A percentile compares a stretch with the other conserved stretches of the same genome.
Evolutionary conservation across 2,888 invertebrate species (phyloP).

Genomic region (Augochlorella aurata): DNA sequence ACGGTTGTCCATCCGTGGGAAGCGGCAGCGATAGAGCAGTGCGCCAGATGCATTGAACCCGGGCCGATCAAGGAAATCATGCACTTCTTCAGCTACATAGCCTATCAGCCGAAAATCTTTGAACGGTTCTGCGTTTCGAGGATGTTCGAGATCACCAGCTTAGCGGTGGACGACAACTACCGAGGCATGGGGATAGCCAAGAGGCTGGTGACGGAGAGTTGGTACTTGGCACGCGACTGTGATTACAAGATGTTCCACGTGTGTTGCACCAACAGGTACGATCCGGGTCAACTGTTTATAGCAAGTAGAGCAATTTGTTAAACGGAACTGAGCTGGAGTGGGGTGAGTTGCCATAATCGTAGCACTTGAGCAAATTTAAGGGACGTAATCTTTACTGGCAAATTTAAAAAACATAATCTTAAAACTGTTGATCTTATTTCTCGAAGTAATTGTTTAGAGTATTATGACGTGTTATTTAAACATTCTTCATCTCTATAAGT

Average conservation of each 20-base stretch:
- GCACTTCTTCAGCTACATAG: slow-evolving; percentile 69
- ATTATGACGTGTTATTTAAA: too few relatives aligned
- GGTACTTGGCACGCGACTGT: slow-evolving; percentile 73
- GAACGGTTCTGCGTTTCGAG: slow-evolving; percentile 60
- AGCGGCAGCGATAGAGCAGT: slow-evolving; percentile 28
- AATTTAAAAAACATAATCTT: too few relatives aligned
- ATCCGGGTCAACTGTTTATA: background rate
- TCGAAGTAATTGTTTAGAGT: too few relatives aligned
- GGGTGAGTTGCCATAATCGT: too few relatives aligned
- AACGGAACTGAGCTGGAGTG: too few relatives aligned
- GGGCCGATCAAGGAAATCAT: slow-evolving; percentile 61
- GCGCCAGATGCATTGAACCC: slow-evolving; percentile 62
- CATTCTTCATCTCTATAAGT: too few relatives aligned
- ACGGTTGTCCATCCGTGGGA: slow-evolving; percentile 59
- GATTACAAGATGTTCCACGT: slow-evolving; percentile 71
- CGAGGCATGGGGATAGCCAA: slow-evolving; percentile 68
- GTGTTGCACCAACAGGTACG: slow-evolving; percentile 73
- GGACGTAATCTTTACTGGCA: too few relatives aligned
- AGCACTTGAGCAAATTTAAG: too few relatives aligned
- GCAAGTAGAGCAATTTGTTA: too few relatives aligned
- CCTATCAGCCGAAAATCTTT: slow-evolving; percentile 66
- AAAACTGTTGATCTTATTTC: too few relatives aligned
- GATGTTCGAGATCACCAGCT: slow-evolving; percentile 71
- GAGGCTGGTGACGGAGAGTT: slow-evolving; percentile 72
- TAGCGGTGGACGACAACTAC: slow-evolving; percentile 69